Conservation (phyloP, 2,113 vertebrate genomes). For the Gobio gobio region DNA sequence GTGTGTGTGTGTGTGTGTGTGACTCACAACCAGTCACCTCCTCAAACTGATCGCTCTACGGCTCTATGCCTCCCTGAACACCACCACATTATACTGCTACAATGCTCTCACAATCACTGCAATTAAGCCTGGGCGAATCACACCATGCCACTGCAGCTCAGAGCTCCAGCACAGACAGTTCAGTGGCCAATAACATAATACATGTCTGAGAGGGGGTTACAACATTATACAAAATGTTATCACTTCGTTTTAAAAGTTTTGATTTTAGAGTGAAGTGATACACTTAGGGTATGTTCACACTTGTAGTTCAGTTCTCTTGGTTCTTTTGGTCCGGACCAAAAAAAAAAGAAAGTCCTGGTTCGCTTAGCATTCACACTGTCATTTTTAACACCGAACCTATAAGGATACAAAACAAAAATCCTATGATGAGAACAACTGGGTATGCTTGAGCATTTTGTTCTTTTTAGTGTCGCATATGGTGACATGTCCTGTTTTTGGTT, state of each 20-base stretch:
- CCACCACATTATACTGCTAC: constrained; percentile 47
- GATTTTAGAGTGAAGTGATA: constrained; percentile 6
- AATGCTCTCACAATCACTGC: constrained; percentile 44
- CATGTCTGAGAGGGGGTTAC: background rate
- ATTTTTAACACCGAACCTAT: too few relatives aligned
- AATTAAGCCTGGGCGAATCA: constrained; percentile 46
- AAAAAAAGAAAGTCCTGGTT: too few relatives aligned
- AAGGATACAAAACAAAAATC: too few relatives aligned
- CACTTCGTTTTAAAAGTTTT: background rate
- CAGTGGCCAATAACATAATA: constrained; percentile 27
- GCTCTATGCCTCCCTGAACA: constrained; percentile 35
- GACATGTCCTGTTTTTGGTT: too few relatives aligned
- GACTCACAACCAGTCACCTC: constrained; percentile 35
- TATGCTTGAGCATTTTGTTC: too few relatives aligned
- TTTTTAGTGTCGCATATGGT: too few relatives aligned
- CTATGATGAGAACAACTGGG: too few relatives aligned
- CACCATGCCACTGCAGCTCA: constrained; percentile 45
- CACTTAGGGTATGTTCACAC: too few relatives aligned
- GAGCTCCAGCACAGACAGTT: constrained; percentile 42
- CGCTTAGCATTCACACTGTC: too few relatives aligned
- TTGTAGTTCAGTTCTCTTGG: too few relatives aligned
- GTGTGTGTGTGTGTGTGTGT: background rate
- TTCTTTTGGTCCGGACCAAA: too few relatives aligned
- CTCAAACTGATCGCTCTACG: constrained; percentile 36
- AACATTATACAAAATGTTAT: constrained; percentile 3